Evolutionary conservation across 2,113 vertebrate species (phyloP), one percentile per base, ranked within the genome.

Genomic region (Tychaedon coryphoeus): DNA sequence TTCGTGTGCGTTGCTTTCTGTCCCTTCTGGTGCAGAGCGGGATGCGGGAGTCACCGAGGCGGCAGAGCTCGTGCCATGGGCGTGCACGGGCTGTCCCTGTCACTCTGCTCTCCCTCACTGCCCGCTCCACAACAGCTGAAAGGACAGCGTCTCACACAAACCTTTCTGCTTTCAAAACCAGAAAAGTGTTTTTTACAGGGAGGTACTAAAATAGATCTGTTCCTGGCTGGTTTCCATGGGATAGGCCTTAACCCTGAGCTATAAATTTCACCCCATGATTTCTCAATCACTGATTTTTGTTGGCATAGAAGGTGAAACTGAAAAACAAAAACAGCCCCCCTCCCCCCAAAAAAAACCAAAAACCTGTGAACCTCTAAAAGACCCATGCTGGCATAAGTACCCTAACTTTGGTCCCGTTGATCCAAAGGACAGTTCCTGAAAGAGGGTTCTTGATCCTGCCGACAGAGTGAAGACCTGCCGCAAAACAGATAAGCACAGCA

Each of bases 11-110:
- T 26, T 29, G 45, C 12, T 33, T 14, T 64, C 40, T 29, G 43
- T 6, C 1, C 14, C 1, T 7, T 2, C 33, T 4, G 19, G 72
- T 3, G 3, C 40, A 5, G 3, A 67, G 69, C 51, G 7, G 65
- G 28, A 17, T 0, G 14, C 7, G 26, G 1, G 20, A 18, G 45
- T n/a, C 14, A 0, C 34, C 38, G 5, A 33, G 48, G 85, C 53
- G 3, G 3, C 14, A 6, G 23, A 34, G 79, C 42, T 60, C n/a
- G 17, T 31, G 4, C 12, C 1, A 8, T 0, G 8, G 42, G 40
- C 34, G 2, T 2, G 28, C n/a, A 16, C 16, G 3, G 2, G n/a
- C 57, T 64, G 90, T 10, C 33, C 33, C 76, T 38, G 34, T 40
- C 92, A 42, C 8, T n/a, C 80, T 3, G 47, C 43, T 60, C 66